Evolutionary conservation across 1,140 invertebrate genomes (phyloP).

Genomic region (Coboldia fuscipes): DNA sequence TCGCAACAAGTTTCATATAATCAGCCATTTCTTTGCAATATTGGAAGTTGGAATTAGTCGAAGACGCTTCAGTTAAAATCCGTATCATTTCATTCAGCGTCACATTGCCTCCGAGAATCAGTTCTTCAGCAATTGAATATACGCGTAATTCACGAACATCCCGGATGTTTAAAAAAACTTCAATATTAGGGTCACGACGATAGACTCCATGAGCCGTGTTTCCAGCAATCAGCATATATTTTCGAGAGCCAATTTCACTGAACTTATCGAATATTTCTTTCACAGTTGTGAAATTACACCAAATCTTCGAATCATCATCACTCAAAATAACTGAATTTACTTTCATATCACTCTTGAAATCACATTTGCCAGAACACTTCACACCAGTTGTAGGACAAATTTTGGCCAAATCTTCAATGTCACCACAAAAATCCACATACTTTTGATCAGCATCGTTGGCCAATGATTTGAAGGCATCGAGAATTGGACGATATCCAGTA

Average conservation of each 20-base stretch:
- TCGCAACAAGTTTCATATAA: slow-evolving; percentile 33
- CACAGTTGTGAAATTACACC: neutral
- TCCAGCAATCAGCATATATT: slow-evolving; percentile 32
- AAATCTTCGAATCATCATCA: slow-evolving; percentile 1
- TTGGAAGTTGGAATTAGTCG: neutral
- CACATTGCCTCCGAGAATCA: slow-evolving; percentile 30
- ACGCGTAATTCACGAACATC: slow-evolving; percentile 28
- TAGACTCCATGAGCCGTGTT: slow-evolving; percentile 39
- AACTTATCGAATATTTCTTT: neutral
- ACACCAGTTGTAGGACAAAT: neutral
- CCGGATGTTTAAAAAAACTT: slow-evolving; percentile 36
- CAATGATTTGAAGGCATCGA: slow-evolving; percentile 62
- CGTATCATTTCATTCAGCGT: slow-evolving; percentile 30
- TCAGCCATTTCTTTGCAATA: slow-evolving; percentile 4
- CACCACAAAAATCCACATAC: slow-evolving; percentile 4
- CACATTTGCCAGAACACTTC: neutral
- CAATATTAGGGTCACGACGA: slow-evolving; percentile 20
- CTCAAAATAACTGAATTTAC: neutral
- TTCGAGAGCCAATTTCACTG: no score
- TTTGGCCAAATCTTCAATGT: slow-evolving; percentile 4
- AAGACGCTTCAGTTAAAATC: slow-evolving; percentile 23
- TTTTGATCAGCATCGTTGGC: slow-evolving; percentile 40
- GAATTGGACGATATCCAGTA: slow-evolving; percentile 68
- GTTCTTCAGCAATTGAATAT: slow-evolving; percentile 17
- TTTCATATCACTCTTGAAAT: neutral